Evolutionary conservation across 1,140 invertebrate genomes (phyloP), one percentile per base, ranked within the genome.

Genomic region (Holotrichia oblita): DNA sequence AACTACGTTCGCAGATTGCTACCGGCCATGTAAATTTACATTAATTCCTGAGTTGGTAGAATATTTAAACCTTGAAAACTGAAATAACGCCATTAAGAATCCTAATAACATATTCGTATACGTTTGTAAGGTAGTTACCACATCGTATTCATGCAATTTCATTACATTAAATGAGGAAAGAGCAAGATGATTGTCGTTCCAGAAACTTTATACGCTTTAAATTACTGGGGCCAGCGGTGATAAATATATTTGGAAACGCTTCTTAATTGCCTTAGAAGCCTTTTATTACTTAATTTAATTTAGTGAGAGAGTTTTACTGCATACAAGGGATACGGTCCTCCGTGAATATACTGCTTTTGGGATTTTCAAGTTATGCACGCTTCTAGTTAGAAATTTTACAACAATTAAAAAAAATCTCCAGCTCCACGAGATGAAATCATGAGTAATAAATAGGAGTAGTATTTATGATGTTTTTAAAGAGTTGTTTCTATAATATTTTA

Each of bases 261-360:
- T 64, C 59, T 64, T 64, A 64, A 64, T 64, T 64, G 59, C 59
- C 59, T 22, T 17, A 9, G 59, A 17, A 64, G 59, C 8, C 14
- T 64, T 64, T 64, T 64, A 64, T 64, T 64, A 64, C 59, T 64
- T 64, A 64, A 64, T 64, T 64, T 64, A 64, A 64, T 64, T 64
- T 24, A 24, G 17, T 22, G 17, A 64, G 59, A 22, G 20, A 22
- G 22, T n/a, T 64, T 24, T 24, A 64, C 17, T 9, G 59, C 59
- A 22, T 64, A 12, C 27, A 34, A 34, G 27, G 27, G 27, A 34
- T 34, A 34, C 27, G 27, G 27, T 2, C 27, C 27, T 34, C 4
- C 4, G 27, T 4, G 27, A 34, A 34, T 34, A 34, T 34, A 34
- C 27, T 34, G 27, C 4, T 34, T 34, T 34, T 4, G 27, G 27